These are phyloP conservation scores for Tetheella fluctuosa DNA, from an alignment of 2,888 invertebrate genomes.

Conservation along the genomic window DNA sequence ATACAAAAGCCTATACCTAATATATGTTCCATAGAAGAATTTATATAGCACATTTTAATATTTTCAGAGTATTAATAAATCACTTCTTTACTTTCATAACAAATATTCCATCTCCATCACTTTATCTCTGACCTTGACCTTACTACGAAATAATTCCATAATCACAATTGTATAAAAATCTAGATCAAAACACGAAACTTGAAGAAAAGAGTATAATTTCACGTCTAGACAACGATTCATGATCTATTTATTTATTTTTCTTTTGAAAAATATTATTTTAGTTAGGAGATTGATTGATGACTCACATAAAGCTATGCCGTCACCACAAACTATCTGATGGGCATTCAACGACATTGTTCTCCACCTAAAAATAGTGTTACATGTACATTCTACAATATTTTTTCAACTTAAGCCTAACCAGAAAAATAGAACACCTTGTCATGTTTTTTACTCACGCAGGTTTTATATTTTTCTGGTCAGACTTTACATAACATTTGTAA, in stretches of 20 bases:
- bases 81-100: not conserved
- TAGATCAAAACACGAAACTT: not conserved
- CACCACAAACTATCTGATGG: not conserved
- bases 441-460: too few species aligned
- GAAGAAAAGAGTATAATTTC: slow-evolving; percentile 1
- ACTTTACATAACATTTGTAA: too few species aligned
- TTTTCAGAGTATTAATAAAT: too few species aligned
- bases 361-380: too few species aligned
- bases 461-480: too few species aligned
- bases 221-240: slow-evolving; percentile 1
- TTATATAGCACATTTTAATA: too few species aligned
- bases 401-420: too few species aligned
- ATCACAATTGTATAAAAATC: slow-evolving; percentile 2
- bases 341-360: too few species aligned
- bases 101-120: not conserved
- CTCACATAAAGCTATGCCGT: not conserved
- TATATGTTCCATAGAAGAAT: too few species aligned
- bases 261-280: not conserved
- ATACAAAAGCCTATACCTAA: too few species aligned
- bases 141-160: not conserved
- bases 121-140: not conserved
- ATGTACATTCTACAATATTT: too few species aligned
- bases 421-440: too few species aligned
- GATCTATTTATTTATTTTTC: not conserved
- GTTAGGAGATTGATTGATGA: not conserved